Base-by-base conservation (phyloP, 2,888 invertebrate species). In the Amiota minor region DNA sequence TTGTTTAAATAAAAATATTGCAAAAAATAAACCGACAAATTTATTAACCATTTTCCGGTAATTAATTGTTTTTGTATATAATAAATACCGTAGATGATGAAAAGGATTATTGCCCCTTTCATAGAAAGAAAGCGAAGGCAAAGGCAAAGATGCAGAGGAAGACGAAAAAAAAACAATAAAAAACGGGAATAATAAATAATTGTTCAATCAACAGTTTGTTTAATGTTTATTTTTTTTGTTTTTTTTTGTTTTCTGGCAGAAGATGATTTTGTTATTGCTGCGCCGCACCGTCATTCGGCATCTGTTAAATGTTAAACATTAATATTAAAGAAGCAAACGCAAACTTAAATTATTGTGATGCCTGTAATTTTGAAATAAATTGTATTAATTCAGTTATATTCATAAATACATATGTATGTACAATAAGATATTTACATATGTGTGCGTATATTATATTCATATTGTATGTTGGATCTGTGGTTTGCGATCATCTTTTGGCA, bases 241-340 rank as follows among this genome's bases (percentile, higher is more conserved):
- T 76, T 70, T n/a, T 76, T 74, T 69, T 62, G 73, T 23, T 59
- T 71, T 73, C 61, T 56, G 71, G 2, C 76, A 59, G 72, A 77
- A 72, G 77, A 75, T 67, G 18, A 23, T 2, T 2, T 23, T 1
- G 0, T 35, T 3, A 6, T 35, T 35, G 23, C 35, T 6, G 35
- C 6, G 6, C 35, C 35, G 35, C 6, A 9, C 67, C 23, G 59
- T 8, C n/a, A n/a, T n/a, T 65, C 61, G 72, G 49, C 78, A 78
- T 78, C 78, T 78, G 78, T n/a, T n/a, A n/a, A 76, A 49, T 76
- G n/a, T n/a, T n/a, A n/a, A 71, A 73, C 70, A 77, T 75, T 76
- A 73, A 73, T 55, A 50, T 55, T 65, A 67, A 59, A 20, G 35
- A 71, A 71, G 59, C 65, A 65, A 47, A 65, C 47, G 16, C 46